A percentile compares a stretch with the other conserved stretches of the same genome.
Conservation (phyloP, 2,797 vertebrate genomes). For the Allobates femoralis region DNA sequence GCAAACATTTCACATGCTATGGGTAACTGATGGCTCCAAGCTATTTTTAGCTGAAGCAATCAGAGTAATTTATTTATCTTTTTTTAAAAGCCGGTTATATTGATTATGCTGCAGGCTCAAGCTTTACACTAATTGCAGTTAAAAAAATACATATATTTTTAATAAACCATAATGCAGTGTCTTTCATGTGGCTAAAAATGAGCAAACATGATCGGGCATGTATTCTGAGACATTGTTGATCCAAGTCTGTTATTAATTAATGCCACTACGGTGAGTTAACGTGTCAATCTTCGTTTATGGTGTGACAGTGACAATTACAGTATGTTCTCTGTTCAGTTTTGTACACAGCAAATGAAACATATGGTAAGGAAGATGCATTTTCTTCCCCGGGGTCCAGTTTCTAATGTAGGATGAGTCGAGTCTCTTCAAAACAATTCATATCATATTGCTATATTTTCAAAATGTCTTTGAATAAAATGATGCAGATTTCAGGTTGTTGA, state of each 20-base stretch:
- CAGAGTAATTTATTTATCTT: slow-evolving; percentile 69
- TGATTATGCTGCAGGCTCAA: slow-evolving; percentile 70
- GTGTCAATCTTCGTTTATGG: not conserved
- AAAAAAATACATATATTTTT: slow-evolving; percentile 65
- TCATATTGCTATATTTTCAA: not conserved
- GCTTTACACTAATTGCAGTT: slow-evolving; percentile 66
- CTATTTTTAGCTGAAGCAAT: slow-evolving; percentile 73
- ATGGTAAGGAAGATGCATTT: not conserved
- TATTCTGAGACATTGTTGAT: slow-evolving; percentile 35
- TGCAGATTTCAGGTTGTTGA: too few relatives aligned
- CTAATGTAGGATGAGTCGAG: not conserved
- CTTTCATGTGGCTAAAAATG: slow-evolving; percentile 52
- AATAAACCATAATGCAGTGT: slow-evolving; percentile 57
- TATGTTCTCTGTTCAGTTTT: not conserved
- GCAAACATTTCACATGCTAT: slow-evolving; percentile 68
- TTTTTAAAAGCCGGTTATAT: slow-evolving; percentile 66
- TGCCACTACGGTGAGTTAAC: not conserved
- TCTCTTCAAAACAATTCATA: not conserved
- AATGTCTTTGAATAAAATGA: not conserved
- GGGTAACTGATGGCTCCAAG: slow-evolving; percentile 69
- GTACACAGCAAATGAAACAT: not conserved
- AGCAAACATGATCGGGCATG: slow-evolving; percentile 35
- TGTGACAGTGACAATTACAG: not conserved
- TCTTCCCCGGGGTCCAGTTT: not conserved
- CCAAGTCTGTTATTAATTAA: slow-evolving; percentile 1